phyloP scores from a whole-genome alignment of 1,140 invertebrate genomes.

The Saccostrea glomerata region DNA sequence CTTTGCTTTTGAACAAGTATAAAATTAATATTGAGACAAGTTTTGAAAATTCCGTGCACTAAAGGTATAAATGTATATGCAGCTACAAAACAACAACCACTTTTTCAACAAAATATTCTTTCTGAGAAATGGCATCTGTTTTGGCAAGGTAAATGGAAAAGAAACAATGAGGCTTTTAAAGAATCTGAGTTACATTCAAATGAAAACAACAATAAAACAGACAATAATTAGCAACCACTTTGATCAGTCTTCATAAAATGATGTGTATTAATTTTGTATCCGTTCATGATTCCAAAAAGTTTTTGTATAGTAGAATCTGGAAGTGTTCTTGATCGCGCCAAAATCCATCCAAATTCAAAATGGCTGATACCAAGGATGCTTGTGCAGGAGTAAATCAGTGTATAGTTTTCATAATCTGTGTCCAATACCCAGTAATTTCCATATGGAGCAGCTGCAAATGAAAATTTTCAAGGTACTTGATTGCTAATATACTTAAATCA shows the following conservation, averaged over 20 bases:
- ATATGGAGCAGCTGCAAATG: slow-evolving; percentile 59
- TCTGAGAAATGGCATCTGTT: too few species aligned
- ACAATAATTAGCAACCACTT: slow-evolving; percentile 46
- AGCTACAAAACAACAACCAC: too few species aligned
- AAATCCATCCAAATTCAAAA: slow-evolving; percentile 69
- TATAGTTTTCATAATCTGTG: slow-evolving; percentile 67
- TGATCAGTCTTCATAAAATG: slow-evolving; percentile 60
- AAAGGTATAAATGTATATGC: too few species aligned
- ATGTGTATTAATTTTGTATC: slow-evolving; percentile 51
- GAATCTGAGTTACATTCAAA: not conserved
- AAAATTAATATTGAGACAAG: too few species aligned
- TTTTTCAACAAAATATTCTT: too few species aligned
- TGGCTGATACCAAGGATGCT: slow-evolving; percentile 58
- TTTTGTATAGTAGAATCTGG: slow-evolving; percentile 51
- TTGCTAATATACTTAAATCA: too few species aligned
- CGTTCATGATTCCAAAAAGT: slow-evolving; percentile 52
- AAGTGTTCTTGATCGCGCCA: slow-evolving; percentile 58
- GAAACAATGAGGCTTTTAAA: not conserved
- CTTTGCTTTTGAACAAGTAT: too few species aligned
- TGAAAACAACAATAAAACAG: not conserved
- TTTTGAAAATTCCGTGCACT: too few species aligned
- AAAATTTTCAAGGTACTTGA: too few species aligned
- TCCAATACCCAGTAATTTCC: slow-evolving; percentile 68
- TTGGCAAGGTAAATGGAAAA: too few species aligned
- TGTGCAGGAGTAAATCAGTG: slow-evolving; percentile 65